Evolutionary conservation across 2,797 vertebrate species (phyloP), one percentile per base, ranked within the genome.

Genomic region (Pangasius macronema): DNA sequence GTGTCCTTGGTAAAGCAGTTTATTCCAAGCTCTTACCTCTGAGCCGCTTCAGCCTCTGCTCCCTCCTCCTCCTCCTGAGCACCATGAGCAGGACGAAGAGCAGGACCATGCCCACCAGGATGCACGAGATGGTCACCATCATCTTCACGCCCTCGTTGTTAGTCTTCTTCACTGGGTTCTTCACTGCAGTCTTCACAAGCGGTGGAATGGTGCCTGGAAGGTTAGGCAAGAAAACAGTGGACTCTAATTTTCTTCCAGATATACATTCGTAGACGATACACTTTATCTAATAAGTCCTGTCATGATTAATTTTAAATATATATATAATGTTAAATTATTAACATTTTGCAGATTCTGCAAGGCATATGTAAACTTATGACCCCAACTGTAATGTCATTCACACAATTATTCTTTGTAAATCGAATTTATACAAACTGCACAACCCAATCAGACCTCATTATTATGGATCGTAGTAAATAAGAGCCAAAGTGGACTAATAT

Each of bases 91-190:
- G 95, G 73, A 97, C 96, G 67, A 98, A 97, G 77, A 99, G 96
- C 61, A 99, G 95, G 61, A 98, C 92, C 77, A 97, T 96, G 63
- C 97, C 98, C 85, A 98, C 96, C 95, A 99, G 87, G 94, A 99
- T 97, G 53, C 97, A 98, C 91, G 98, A 98, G 91, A 99, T 96
- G 88, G 98, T 99, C 94, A 99, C 97, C 95, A 99, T 97, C 97
- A 99, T 98, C 96, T 99, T 99, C 89, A 99, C 93, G 55, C 98
- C 98, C 91, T 97, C 97, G 0, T 97, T 97, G 89, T 95, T 96
- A 0, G 95, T 94, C 85, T 97, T 92, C 85, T 95, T 96, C 80
- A 96, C 97, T 63, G 97, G 96, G 1, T 95, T 97, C 86, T 97
- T 96, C 51, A 97, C 98, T 13, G 97, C 97, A 0, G 97, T 97